phyloP scores from a whole-genome alignment of 2,888 invertebrate genomes.

The Acholoe squamosa region DNA sequence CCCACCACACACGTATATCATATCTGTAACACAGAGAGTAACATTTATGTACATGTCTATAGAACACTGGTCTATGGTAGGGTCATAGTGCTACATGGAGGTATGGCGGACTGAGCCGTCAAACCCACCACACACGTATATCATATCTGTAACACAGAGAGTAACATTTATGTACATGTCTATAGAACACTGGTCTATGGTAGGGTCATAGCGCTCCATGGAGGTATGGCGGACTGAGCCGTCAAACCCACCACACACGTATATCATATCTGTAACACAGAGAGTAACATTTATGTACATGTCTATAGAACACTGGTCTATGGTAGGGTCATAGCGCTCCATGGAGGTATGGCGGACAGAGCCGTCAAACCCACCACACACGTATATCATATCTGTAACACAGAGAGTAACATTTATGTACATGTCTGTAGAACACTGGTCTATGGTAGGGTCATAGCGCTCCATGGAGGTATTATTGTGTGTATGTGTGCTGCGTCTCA shows the following conservation, averaged over 20 bases:
- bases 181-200: constrained; percentile 77
- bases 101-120: constrained; percentile 81
- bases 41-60: background rate
- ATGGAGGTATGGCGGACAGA: constrained; percentile 80
- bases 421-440: no score
- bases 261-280: constrained; percentile 77
- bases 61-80: constrained; percentile 77
- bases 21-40: constrained; percentile 73
- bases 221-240: constrained; percentile 81
- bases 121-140: constrained; percentile 83
- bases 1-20: constrained; percentile 82
- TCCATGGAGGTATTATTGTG: no score
- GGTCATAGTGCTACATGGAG: constrained; percentile 81
- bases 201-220: constrained; percentile 81
- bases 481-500: no score
- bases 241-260: constrained; percentile 83
- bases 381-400: constrained; percentile 79
- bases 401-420: background rate
- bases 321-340: constrained; percentile 80
- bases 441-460: background rate
- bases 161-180: background rate
- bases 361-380: constrained; percentile 83
- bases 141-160: constrained; percentile 74
- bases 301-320: constrained; percentile 76
- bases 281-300: background rate